A percentile compares a stretch with the other conserved stretches of the same genome.
These are phyloP conservation scores for Zelostemma sp. DNA, from an alignment of 1,140 invertebrate species.

Conservation along the genomic window DNA sequence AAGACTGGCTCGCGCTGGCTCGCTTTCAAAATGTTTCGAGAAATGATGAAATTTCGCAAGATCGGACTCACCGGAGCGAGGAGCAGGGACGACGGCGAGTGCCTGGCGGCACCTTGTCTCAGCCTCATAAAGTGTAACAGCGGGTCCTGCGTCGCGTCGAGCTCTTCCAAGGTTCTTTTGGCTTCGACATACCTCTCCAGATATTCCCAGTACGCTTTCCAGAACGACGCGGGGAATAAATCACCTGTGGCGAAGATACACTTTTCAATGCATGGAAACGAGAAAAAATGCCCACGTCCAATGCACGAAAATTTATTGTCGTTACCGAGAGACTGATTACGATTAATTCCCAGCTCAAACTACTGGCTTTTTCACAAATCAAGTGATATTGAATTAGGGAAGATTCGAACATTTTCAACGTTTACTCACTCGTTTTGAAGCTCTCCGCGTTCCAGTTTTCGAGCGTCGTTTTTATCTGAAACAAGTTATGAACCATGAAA, in stretches of 20 bases:
- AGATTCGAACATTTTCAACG: not conserved
- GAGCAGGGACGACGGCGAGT: conserved; percentile 63
- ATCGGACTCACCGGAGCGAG: conserved; percentile 65
- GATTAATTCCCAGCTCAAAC: conserved; percentile 37
- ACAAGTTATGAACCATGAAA: conserved; percentile 29
- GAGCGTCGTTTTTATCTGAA: conserved; percentile 59
- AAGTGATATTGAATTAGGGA: not conserved
- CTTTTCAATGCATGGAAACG: conserved; percentile 8
- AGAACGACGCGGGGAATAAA: conserved; percentile 66
- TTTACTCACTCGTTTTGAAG: conserved; percentile 61
- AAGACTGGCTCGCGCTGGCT: no score
- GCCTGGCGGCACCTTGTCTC: conserved; percentile 64
- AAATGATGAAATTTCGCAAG: not conserved
- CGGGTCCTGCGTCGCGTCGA: conserved; percentile 60
- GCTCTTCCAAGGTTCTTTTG: conserved; percentile 62
- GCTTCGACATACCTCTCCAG: conserved; percentile 65
- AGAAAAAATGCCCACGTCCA: conserved; percentile 17
- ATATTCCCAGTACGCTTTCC: conserved; percentile 67
- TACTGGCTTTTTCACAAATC: conserved; percentile 11
- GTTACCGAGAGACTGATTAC: conserved; percentile 40
- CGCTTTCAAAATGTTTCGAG: not conserved
- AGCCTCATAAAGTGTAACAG: conserved; percentile 63
- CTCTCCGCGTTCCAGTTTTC: conserved; percentile 60
- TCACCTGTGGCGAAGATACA: conserved; percentile 59
- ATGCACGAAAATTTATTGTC: conserved; percentile 33